These are phyloP conservation scores for Mustelus asterias DNA, from an alignment of 2,113 vertebrate genomes.

Conservation along the genomic window DNA sequence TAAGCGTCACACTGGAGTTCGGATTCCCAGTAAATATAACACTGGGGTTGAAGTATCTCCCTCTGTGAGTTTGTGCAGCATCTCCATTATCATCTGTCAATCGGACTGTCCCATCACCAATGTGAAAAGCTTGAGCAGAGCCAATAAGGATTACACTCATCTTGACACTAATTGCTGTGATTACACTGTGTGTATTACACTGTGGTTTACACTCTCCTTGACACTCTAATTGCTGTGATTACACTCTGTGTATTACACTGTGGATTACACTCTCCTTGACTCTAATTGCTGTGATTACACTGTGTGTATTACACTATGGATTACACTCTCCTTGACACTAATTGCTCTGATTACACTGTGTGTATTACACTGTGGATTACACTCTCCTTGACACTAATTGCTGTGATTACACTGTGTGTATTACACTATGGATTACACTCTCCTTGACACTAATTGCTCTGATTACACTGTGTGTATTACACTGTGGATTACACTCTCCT, in stretches of 20 bases:
- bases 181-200: no score
- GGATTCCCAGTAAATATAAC: no score
- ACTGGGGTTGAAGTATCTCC: background rate
- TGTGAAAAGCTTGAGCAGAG: background rate
- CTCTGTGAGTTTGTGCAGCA: background rate
- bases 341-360: no score
- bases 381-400: background rate
- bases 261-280: background rate
- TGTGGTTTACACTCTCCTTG: background rate
- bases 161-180: background rate
- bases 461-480: no score
- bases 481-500: background rate
- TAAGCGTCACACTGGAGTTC: no score
- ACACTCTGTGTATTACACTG: no score
- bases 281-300: no score
- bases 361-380: background rate
- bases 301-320: background rate
- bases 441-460: background rate
- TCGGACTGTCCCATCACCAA: background rate
- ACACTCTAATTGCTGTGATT: background rate
- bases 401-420: background rate
- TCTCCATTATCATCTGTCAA: background rate
- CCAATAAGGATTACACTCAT: background rate
- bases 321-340: background rate
- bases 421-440: background rate